Percentiles rank a stretch among this genome's conserved stretches.
phyloP scores from a whole-genome alignment of 2,797 vertebrate species.

The Zalophus californianus region DNA sequence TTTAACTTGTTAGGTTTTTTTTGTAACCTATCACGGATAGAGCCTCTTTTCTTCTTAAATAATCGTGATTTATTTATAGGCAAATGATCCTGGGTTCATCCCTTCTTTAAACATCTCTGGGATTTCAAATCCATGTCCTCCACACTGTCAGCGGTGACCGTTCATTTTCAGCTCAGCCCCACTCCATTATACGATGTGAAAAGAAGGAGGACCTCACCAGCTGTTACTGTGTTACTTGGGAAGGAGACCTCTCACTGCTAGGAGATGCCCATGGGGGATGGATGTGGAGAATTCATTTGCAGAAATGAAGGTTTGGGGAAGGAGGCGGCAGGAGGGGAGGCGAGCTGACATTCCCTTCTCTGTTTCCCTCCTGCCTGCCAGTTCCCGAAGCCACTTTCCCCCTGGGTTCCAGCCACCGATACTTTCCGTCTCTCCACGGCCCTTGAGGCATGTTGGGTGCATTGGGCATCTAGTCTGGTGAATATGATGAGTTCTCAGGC shows the following conservation, averaged over 20 bases:
- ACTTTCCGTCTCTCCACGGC: background rate
- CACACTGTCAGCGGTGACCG: background rate
- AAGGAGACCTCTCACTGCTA: too few relatives aligned
- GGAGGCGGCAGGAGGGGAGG: too few relatives aligned
- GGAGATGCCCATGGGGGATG: background rate
- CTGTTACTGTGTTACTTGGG: too few relatives aligned
- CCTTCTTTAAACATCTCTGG: background rate
- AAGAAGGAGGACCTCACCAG: too few relatives aligned
- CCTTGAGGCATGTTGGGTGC: background rate
- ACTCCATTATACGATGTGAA: accelerated
- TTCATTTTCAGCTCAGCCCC: background rate
- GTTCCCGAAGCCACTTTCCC: too few relatives aligned
- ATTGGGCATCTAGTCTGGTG: background rate
- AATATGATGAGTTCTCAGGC: background rate
- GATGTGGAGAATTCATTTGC: background rate
- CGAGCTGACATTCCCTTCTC: background rate
- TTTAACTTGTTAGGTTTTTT: background rate
- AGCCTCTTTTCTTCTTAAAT: background rate
- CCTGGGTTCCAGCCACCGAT: background rate
- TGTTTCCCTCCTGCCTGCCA: background rate
- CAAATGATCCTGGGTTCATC: background rate
- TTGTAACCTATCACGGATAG: background rate
- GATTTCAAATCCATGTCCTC: background rate
- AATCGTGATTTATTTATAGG: background rate
- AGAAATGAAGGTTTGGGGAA: background rate